Evolutionary conservation across 2,113 vertebrate genomes (phyloP), one percentile per base, ranked within the genome.

Genomic region (Synchiropus splendidus): DNA sequence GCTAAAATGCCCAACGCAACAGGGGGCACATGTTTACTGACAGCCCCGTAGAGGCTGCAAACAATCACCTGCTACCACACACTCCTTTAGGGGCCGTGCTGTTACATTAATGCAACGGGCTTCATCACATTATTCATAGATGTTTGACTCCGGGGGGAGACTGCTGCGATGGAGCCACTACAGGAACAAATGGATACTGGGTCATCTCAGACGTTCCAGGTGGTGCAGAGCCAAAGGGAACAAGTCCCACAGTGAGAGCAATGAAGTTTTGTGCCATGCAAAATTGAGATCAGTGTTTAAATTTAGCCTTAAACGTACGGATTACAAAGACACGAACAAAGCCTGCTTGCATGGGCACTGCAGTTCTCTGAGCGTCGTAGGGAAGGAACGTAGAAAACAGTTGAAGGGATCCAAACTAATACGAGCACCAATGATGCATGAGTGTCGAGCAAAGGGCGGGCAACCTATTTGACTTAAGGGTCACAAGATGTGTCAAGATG

Each of bases 11-110:
- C 60, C 60, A 51, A 43, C 62, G 10, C 79, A 61, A 56, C 62
- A 72, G 72, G 77, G 64, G 70, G 77, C 58, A 64, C 74, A 75
- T 83, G 80, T 81, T 83, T 81, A 72, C 78, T 80, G 77, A 79
- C 75, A 79, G 77, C 55, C 77, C 74, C 67, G 56, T 54, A 45
- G 75, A 73, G 76, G 50, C 67, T 44, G 48, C 45, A 54, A 78
- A 84, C 79, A 79, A 75, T 82, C 72, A 73, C 75, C 77, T 66
- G 69, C 74, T 76, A 64, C 42, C 55, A 54, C 52, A 18, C 31
- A 36, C 42, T 62, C 71, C 75, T 83, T 80, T 36, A 66, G 79
- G 77, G 74, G 62, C 67, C 31, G 6, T 36, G 50, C 67, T 77
- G 59, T 53, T 79, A 72, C 83, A 82, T 84, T 83, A 82, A 82